These are phyloP conservation scores for Syngnathoides biaculeatus DNA, from an alignment of 2,113 vertebrate genomes.

Conservation along the genomic window DNA sequence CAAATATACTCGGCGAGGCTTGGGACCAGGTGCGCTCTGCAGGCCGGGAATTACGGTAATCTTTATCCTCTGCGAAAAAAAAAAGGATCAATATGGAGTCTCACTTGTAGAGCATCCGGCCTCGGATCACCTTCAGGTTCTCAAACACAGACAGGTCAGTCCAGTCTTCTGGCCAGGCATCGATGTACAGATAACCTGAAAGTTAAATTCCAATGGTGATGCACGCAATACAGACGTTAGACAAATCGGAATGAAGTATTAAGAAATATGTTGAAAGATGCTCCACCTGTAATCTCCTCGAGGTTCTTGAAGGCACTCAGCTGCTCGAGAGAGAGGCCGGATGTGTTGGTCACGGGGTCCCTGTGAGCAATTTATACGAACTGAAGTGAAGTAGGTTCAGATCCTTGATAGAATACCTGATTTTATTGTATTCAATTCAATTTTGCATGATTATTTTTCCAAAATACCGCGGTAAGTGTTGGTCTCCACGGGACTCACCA, in stretches of 20 bases:
- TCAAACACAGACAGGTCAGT: slow-evolving; percentile 82
- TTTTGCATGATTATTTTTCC: not conserved
- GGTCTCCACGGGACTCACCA: slow-evolving; percentile 63
- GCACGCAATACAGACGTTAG: not conserved
- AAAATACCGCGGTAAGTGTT: not conserved
- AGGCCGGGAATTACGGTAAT: too few species aligned
- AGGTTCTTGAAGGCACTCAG: slow-evolving; percentile 79
- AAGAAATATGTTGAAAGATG: not conserved
- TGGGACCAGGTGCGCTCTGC: too few species aligned
- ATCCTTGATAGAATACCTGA: too few species aligned
- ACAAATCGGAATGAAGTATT: not conserved
- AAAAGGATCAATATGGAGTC: slow-evolving; percentile 10
- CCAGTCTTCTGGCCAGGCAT: slow-evolving; percentile 80
- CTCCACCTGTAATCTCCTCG: slow-evolving; percentile 89
- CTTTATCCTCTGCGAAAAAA: too few species aligned
- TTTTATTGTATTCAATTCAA: too few species aligned
- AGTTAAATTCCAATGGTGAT: not conserved
- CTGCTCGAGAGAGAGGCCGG: slow-evolving; percentile 74
- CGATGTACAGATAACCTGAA: slow-evolving; percentile 89
- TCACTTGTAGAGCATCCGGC: slow-evolving; percentile 88
- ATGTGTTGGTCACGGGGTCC: slow-evolving; percentile 71
- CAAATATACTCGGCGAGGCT: too few species aligned
- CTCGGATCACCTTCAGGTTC: slow-evolving; percentile 87
- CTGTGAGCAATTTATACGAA: slow-evolving; percentile 52
- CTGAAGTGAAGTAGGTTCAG: not conserved